Conservation (phyloP, 2,113 vertebrate genomes). For the Pagrus major region DNA sequence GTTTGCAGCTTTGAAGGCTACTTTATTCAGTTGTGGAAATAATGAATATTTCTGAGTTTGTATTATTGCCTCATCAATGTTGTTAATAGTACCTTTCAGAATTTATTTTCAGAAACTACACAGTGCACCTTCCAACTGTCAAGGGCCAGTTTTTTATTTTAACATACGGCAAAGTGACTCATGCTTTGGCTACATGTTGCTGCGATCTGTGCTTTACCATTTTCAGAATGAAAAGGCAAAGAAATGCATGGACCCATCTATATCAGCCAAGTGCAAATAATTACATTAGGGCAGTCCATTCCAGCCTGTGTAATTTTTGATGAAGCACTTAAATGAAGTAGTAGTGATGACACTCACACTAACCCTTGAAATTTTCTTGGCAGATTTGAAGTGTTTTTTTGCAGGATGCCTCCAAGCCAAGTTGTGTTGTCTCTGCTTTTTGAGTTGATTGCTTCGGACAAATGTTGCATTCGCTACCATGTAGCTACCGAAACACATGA, state of each 20-base stretch:
- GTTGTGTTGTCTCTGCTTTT: slow-evolving; percentile 22
- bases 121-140: slow-evolving; percentile 48
- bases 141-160: slow-evolving; percentile 60
- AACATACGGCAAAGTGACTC: slow-evolving; percentile 54
- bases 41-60: too few relatives aligned
- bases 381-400: slow-evolving; percentile 27
- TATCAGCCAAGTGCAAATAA: slow-evolving; percentile 55
- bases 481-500: slow-evolving; percentile 32
- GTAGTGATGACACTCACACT: slow-evolving; percentile 26
- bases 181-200: slow-evolving; percentile 40
- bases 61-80: too few relatives aligned
- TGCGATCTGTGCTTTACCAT: slow-evolving; percentile 41
- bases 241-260: slow-evolving; percentile 35
- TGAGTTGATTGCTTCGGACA: slow-evolving; percentile 33
- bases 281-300: slow-evolving; percentile 40
- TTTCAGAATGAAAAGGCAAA: slow-evolving; percentile 44
- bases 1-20: too few relatives aligned
- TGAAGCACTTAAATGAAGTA: slow-evolving; percentile 52
- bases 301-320: slow-evolving; percentile 43
- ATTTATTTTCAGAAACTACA: too few relatives aligned
- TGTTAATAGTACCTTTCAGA: too few relatives aligned
- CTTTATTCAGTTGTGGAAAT: too few relatives aligned
- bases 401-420: not conserved
- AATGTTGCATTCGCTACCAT: slow-evolving; percentile 23
- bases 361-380: slow-evolving; percentile 28